phyloP scores from a whole-genome alignment of 2,888 invertebrate species.

The Carabus problematicus region DNA sequence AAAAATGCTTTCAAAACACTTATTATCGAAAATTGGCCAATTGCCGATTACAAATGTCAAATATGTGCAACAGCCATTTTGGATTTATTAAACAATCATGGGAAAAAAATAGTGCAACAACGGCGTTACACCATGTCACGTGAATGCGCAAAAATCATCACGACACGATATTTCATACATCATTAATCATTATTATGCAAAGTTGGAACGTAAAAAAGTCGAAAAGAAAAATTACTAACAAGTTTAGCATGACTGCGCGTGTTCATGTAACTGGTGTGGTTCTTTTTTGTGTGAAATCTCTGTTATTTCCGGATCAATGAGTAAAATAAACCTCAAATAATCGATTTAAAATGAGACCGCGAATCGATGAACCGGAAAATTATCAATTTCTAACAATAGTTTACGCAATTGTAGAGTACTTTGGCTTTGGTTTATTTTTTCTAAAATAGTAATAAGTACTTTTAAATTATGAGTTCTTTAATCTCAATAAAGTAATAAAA shows the following conservation, averaged over 20 bases:
- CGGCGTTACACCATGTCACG: constrained; percentile 5
- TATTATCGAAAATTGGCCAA: not conserved
- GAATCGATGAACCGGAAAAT: too few species aligned
- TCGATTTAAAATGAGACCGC: too few species aligned
- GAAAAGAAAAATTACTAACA: not conserved
- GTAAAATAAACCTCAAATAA: too few species aligned
- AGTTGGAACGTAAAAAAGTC: not conserved
- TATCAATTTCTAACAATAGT: too few species aligned
- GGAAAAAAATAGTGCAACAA: not conserved
- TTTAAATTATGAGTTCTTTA: too few species aligned
- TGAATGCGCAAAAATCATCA: constrained; percentile 8
- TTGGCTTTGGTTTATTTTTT: too few species aligned
- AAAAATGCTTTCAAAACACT: too few species aligned
- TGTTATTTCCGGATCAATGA: constrained; percentile 18
- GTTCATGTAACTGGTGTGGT: constrained; percentile 15
- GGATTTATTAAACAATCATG: constrained; percentile 11
- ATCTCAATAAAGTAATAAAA: too few species aligned
- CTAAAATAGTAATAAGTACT: too few species aligned
- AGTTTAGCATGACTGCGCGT: not conserved
- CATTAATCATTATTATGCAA: constrained; percentile 23
- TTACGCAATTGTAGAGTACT: too few species aligned
- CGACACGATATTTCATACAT: not conserved
- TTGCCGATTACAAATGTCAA: not conserved
- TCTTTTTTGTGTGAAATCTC: constrained; percentile 13
- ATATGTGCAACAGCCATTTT: constrained; percentile 2